Conservation (phyloP, 2,113 vertebrate genomes). For the Passerina amoena region DNA sequence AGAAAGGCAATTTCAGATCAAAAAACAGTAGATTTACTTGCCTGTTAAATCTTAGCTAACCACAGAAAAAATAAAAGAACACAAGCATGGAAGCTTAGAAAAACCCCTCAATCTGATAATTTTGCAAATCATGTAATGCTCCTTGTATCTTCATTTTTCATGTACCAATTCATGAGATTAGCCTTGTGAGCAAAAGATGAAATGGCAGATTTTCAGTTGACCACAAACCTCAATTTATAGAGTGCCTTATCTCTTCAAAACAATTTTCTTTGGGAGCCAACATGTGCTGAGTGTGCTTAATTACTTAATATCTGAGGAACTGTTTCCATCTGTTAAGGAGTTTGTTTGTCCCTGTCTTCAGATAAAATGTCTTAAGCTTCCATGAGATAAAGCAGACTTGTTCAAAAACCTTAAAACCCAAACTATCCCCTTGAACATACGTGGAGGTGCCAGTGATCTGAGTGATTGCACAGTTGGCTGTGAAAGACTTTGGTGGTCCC, state of each 20-base stretch:
- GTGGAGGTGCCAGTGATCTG: background rate
- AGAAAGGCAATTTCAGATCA: background rate
- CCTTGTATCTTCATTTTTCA: constrained; percentile 21
- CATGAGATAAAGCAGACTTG: background rate
- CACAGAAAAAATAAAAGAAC: background rate
- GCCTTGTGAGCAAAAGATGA: constrained; percentile 40
- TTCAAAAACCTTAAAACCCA: background rate
- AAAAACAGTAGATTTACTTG: background rate
- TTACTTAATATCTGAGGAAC: constrained; percentile 21
- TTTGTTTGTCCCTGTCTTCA: background rate
- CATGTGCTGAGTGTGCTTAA: constrained; percentile 15
- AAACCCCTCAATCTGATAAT: background rate
- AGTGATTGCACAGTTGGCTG: background rate
- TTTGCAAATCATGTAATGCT: background rate
- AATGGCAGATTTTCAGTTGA: constrained; percentile 41
- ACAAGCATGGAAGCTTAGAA: background rate
- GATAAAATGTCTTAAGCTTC: background rate
- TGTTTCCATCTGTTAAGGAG: background rate
- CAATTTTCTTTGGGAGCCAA: background rate
- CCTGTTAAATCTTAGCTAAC: background rate
- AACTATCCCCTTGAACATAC: background rate
- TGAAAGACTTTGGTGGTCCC: background rate
- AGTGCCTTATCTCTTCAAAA: constrained; percentile 39
- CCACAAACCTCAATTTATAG: constrained; percentile 13
- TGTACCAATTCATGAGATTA: constrained; percentile 35